Evolutionary conservation across 1,140 invertebrate species (phyloP), one percentile per base, ranked within the genome.

Genomic region (Habropoda laboriosa): DNA sequence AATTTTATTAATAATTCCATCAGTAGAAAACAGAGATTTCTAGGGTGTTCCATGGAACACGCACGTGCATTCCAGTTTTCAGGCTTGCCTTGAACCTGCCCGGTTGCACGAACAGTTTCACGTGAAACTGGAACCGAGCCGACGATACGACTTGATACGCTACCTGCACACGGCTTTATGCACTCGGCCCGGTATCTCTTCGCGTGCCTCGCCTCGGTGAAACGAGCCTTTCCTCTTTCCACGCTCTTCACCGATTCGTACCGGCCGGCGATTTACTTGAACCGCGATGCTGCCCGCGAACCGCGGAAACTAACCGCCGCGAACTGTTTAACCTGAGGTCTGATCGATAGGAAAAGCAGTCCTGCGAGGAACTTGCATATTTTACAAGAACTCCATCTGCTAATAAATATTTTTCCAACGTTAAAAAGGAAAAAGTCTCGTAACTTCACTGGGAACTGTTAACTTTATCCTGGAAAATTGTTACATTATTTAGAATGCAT

Each of bases 81-180:
- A 45, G 53, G 74, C 70, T 87, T 47, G 86, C 86, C 86, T 87
- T 87, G 86, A 87, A 87, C 86, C 86, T 87, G 86, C 60, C 51
- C 45, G 58, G 57, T 40, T 63, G 84, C 60, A 63, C 45, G 32
- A 73, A 81, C 74, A 79, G 86, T 87, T 87, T 87, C 85, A 85
- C 85, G 86, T 77, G 86, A 87, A 87, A 87, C 85, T 87, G 80
- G 85, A 87, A 87, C 82, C 86, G 83, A 72, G n/a, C 61, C 68
- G 58, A 72, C 82, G 82, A 87, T 87, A 82, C 82, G 79, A 68
- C 67, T 64, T 85, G 85, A 87, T 85, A 87, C 85, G 86, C 82
- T 87, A 73, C 45, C 55, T 87, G 85, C 70, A 67, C 82, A 87
- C 79, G 79, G 67, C 73, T 87, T 83, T 86, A 81, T 76, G 73